Evolutionary conservation across 2,888 invertebrate species (phyloP).

Genomic region (Tiliacea aurago): DNA sequence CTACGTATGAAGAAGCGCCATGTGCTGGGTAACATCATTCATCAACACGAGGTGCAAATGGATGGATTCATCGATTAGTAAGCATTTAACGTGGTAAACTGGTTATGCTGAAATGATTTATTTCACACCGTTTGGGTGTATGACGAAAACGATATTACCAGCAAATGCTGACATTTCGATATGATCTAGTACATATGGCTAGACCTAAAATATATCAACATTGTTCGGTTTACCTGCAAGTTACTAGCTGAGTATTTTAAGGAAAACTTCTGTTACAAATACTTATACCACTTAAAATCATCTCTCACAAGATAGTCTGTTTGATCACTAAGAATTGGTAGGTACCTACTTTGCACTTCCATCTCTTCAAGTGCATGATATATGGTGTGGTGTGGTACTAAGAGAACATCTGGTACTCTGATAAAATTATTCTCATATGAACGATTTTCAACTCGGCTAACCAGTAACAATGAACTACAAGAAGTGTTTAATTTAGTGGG

Average conservation of each 20-base stretch:
- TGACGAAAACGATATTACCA: neutral
- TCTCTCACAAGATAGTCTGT: slow-evolving; percentile 1
- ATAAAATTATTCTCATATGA: slow-evolving; percentile 17
- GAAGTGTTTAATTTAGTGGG: too few species aligned
- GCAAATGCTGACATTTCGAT: neutral
- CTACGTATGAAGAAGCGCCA: slow-evolving; percentile 8
- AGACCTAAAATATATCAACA: neutral
- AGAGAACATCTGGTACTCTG: slow-evolving; percentile 21
- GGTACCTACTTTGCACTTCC: neutral
- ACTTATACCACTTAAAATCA: slow-evolving; percentile 10
- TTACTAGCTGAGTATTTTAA: neutral
- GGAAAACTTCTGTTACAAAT: neutral
- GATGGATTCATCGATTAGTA: slow-evolving; percentile 52
- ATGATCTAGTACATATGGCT: neutral
- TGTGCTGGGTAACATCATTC: slow-evolving; percentile 32
- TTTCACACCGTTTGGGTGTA: neutral
- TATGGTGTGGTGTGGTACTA: slow-evolving; percentile 7
- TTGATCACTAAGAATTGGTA: slow-evolving; percentile 23
- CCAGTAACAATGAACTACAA: neutral
- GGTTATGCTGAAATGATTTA: slow-evolving; percentile 25
- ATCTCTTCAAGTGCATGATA: slow-evolving; percentile 27
- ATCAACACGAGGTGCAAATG: slow-evolving; percentile 31
- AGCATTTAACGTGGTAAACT: slow-evolving; percentile 18
- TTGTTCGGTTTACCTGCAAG: neutral
- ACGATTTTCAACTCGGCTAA: neutral